These are phyloP conservation scores for Oryzias curvinotus DNA, from an alignment of 2,113 vertebrate species.

Conservation along the genomic window DNA sequence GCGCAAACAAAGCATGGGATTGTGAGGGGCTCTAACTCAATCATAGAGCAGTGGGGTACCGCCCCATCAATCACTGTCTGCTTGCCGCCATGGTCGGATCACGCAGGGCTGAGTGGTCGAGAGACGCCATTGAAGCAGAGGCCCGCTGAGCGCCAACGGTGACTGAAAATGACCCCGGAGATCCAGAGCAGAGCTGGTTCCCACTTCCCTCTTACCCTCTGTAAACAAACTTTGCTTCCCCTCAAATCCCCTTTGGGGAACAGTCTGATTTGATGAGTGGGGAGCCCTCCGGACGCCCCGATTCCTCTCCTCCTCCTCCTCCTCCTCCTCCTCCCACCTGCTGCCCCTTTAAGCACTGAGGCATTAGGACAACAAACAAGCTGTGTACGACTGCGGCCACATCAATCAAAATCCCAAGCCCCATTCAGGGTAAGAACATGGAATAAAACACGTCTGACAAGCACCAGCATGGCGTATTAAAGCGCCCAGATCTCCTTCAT, in stretches of 20 bases:
- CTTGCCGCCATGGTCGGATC: slow-evolving; percentile 43
- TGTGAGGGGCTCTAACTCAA: slow-evolving; percentile 69
- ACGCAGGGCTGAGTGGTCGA: slow-evolving; percentile 42
- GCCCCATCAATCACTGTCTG: slow-evolving; percentile 77
- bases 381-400: slow-evolving; percentile 27
- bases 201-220: slow-evolving; percentile 33
- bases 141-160: slow-evolving; percentile 38
- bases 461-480: slow-evolving; percentile 51
- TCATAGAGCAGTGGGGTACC: slow-evolving; percentile 64
- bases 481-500: slow-evolving; percentile 47
- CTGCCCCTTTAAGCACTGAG: slow-evolving; percentile 29
- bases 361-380: slow-evolving; percentile 59
- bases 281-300: slow-evolving; percentile 15
- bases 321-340: slow-evolving; percentile 4
- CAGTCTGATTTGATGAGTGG: slow-evolving; percentile 54
- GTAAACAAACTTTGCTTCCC: slow-evolving; percentile 55
- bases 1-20: slow-evolving; percentile 64
- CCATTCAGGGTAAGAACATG: slow-evolving; percentile 60
- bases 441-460: slow-evolving; percentile 68
- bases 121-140: slow-evolving; percentile 33
- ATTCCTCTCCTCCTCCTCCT: background rate
- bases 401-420: slow-evolving; percentile 69
- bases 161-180: slow-evolving; percentile 48
- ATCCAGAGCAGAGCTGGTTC: slow-evolving; percentile 15
- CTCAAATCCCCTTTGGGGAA: slow-evolving; percentile 24